These are phyloP conservation scores for Myotis daubentonii DNA, from an alignment of 2,797 vertebrate species.

Conservation along the genomic window DNA sequence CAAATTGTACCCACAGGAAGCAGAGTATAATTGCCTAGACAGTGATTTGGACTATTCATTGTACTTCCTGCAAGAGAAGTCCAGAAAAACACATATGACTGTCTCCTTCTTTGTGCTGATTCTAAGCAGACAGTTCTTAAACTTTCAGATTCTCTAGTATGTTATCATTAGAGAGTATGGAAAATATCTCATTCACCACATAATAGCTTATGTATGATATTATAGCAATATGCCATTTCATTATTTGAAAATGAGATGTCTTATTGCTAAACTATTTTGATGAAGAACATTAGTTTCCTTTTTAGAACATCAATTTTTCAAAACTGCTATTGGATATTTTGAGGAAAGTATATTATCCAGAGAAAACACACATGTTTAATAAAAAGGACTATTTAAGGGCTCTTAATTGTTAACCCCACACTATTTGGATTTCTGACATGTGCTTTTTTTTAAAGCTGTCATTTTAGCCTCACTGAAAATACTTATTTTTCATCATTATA, in stretches of 20 bases:
- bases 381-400: not conserved
- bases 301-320: not conserved
- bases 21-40: not conserved
- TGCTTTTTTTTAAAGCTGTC: not conserved
- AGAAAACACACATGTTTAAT: not conserved
- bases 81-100: not conserved
- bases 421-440: not conserved
- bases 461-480: not conserved
- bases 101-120: not conserved
- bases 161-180: not conserved
- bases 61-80: not conserved
- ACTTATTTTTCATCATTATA: not conserved
- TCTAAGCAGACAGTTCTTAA: not conserved
- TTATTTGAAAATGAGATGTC: not conserved
- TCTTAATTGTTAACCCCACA: not conserved
- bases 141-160: not conserved
- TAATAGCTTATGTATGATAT: not conserved
- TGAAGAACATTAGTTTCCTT: not conserved
- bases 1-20: not conserved
- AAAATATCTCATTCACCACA: not conserved
- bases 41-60: not conserved
- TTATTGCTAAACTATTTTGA: not conserved
- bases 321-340: not conserved
- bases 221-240: not conserved
- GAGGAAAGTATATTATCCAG: not conserved